These are phyloP conservation scores for Talpa occidentalis DNA, from an alignment of 2,113 vertebrate genomes.

Conservation along the genomic window DNA sequence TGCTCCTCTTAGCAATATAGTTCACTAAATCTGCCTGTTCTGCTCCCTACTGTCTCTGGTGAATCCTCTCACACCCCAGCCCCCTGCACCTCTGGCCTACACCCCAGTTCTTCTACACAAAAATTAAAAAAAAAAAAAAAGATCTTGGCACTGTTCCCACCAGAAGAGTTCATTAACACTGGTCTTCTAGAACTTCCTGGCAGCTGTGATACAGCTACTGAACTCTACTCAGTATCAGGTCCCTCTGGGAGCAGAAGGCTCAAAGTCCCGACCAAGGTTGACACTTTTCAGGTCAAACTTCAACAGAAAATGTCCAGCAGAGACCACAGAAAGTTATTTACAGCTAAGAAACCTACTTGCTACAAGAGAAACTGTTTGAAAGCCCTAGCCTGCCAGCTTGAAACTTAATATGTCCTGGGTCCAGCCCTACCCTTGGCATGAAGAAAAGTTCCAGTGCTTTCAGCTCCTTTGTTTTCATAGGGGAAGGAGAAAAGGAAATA, in stretches of 20 bases:
- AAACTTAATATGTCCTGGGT: not conserved
- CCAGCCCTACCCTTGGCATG: not conserved
- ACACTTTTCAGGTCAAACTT: not conserved
- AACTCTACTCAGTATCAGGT: not conserved
- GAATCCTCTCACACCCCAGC: too few species aligned
- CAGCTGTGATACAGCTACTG: not conserved
- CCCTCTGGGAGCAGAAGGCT: not conserved
- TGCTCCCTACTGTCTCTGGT: too few species aligned
- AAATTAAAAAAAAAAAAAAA: too few species aligned
- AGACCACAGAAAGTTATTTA: not conserved
- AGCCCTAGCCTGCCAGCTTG: not conserved
- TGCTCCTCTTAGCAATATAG: too few species aligned
- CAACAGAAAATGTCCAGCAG: not conserved
- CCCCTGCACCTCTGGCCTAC: too few species aligned
- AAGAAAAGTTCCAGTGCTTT: slow-evolving; percentile 22
- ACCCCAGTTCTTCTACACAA: too few species aligned
- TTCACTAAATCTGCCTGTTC: too few species aligned
- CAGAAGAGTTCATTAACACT: not conserved
- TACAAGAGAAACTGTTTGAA: slow-evolving; percentile 54
- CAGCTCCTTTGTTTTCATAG: slow-evolving; percentile 55
- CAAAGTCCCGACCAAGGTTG: slow-evolving; percentile 9
- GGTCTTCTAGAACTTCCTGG: slow-evolving; percentile 3
- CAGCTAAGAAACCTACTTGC: not conserved
- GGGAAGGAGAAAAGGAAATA: slow-evolving; percentile 26
- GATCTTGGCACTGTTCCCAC: not conserved